phyloP scores from a whole-genome alignment of 1,140 invertebrate genomes.

The Drosophila hydei region DNA sequence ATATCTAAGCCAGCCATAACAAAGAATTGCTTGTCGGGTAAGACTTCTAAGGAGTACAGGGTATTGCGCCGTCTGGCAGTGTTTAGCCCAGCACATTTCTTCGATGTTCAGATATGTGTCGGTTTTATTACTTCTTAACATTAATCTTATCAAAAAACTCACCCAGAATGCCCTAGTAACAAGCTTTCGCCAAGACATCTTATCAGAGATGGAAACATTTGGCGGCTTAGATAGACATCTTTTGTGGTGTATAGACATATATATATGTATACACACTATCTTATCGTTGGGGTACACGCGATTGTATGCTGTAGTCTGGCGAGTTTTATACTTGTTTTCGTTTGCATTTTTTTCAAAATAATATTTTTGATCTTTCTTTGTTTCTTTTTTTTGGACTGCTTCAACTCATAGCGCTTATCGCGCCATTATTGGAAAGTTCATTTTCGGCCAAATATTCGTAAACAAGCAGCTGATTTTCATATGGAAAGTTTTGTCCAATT shows the following conservation, averaged over 20 bases:
- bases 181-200: not conserved
- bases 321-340: slow-evolving; percentile 3
- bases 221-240: no score
- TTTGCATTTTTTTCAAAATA: not conserved
- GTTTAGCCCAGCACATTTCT: no score
- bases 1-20: no score
- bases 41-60: not conserved
- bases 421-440: slow-evolving; percentile 16
- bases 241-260: no score
- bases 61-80: not conserved
- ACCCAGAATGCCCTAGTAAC: not conserved
- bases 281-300: slow-evolving; percentile 8
- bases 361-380: not conserved
- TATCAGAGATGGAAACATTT: slow-evolving; percentile 1
- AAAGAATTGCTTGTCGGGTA: no score
- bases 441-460: slow-evolving; percentile 36
- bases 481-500: slow-evolving; percentile 60
- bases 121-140: not conserved
- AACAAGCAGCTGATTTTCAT: slow-evolving; percentile 36
- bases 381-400: slow-evolving; percentile 8
- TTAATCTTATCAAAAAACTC: not conserved
- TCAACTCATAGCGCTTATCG: slow-evolving; percentile 31
- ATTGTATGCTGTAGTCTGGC: not conserved
- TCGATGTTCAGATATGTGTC: no score
- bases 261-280: not conserved